These are phyloP conservation scores for Thamnophis sirtalis DNA, from an alignment of 2,113 vertebrate genomes.

Conservation along the genomic window DNA sequence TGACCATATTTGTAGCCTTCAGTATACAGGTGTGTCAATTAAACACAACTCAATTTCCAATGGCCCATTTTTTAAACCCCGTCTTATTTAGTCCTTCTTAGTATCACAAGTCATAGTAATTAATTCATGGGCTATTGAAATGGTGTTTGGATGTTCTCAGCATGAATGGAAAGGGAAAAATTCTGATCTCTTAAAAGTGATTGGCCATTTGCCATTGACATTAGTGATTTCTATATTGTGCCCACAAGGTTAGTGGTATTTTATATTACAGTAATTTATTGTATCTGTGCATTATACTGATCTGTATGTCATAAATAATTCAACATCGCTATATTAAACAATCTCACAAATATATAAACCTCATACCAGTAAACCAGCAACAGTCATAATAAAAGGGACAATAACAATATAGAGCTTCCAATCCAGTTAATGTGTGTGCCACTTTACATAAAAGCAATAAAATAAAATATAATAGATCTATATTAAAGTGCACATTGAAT, in stretches of 20 bases:
- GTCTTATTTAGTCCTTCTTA: constrained; percentile 40
- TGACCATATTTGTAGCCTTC: not conserved
- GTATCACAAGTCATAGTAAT: constrained; percentile 44
- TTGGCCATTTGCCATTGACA: not conserved
- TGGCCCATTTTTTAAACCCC: not conserved
- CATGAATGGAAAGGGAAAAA: constrained; percentile 23
- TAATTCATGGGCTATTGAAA: constrained; percentile 57
- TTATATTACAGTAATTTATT: not conserved
- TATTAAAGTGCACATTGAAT: not conserved
- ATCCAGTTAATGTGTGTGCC: not conserved
- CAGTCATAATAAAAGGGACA: not conserved
- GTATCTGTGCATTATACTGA: not conserved
- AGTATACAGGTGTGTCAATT: not conserved
- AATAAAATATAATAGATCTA: not conserved
- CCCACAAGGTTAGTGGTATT: not conserved
- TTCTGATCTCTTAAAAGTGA: not conserved
- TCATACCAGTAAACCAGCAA: not conserved
- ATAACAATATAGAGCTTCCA: not conserved
- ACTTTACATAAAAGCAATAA: not conserved
- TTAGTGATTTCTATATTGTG: not conserved
- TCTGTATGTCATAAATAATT: not conserved
- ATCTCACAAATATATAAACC: not conserved
- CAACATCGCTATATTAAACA: not conserved
- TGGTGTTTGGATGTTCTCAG: not conserved
- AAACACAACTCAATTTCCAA: not conserved